Evolutionary conservation across 1,140 invertebrate species (phyloP).

Genomic region (Lycorma delicatula): DNA sequence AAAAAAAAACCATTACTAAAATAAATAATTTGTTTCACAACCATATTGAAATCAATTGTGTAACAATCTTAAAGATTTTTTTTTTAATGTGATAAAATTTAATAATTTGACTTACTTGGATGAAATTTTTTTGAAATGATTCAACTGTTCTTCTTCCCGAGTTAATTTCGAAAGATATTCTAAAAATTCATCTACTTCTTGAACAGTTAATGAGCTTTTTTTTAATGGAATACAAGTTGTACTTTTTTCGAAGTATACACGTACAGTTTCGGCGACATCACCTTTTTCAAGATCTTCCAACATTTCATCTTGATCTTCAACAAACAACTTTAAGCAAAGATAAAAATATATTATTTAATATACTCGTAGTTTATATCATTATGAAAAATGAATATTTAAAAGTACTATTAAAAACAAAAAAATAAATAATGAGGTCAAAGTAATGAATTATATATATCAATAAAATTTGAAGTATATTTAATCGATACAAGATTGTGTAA

Average conservation of each 20-base stretch:
- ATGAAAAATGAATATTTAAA: no score
- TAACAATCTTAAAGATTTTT: no score
- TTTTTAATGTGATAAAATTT: conserved; percentile 7
- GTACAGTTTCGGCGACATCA: conserved; percentile 83
- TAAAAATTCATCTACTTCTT: conserved; percentile 68
- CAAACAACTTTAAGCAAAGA: conserved; percentile 50
- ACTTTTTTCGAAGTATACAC: conserved; percentile 66
- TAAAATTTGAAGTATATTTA: no score
- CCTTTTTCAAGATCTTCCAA: conserved; percentile 77
- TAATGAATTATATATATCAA: no score
- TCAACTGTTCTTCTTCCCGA: conserved; percentile 79
- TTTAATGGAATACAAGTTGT: conserved; percentile 43
- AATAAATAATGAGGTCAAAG: no score
- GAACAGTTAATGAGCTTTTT: conserved; percentile 63
- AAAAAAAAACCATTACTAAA: no score
- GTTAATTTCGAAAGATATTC: conserved; percentile 63
- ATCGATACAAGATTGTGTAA: no score
- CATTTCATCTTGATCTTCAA: conserved; percentile 68
- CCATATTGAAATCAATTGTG: no score
- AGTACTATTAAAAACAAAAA: no score
- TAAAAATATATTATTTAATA: background rate
- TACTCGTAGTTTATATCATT: no score
- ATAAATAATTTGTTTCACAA: no score
- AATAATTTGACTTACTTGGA: conserved; percentile 40
- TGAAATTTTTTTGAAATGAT: conserved; percentile 62